phyloP scores from a whole-genome alignment of 2,888 invertebrate species.

The Ormyrus thymus region DNA sequence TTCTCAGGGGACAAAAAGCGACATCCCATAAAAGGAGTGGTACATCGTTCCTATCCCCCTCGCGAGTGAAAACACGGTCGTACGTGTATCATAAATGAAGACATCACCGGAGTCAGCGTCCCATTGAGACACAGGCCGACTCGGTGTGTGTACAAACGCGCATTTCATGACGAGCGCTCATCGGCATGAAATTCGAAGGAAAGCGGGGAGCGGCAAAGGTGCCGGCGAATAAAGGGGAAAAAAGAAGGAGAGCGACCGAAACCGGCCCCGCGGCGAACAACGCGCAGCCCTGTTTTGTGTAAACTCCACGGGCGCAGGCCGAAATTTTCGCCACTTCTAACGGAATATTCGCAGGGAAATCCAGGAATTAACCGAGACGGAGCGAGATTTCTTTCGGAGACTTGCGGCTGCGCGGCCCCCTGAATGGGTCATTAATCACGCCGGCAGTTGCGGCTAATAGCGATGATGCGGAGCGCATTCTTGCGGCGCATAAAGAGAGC shows the following conservation, averaged over 20 bases:
- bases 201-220: conserved; percentile 19
- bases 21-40: background rate
- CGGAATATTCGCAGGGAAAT: background rate
- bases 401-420: conserved; percentile 43
- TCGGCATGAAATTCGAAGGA: conserved; percentile 38
- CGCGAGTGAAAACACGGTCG: conserved; percentile 46
- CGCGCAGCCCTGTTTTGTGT: conserved; percentile 71
- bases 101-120: background rate
- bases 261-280: conserved; percentile 59
- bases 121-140: no score
- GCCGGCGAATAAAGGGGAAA: conserved; percentile 38
- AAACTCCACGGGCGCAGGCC: conserved; percentile 70
- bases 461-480: conserved; percentile 50
- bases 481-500: conserved; percentile 38
- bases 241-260: background rate
- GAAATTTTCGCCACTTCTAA: conserved; percentile 3
- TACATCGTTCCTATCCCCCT: background rate
- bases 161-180: conserved; percentile 55
- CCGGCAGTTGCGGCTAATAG: conserved; percentile 57
- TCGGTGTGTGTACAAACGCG: conserved; percentile 3
- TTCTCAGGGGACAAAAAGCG: background rate
- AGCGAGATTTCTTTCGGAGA: background rate
- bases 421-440: conserved; percentile 70
- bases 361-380: conserved; percentile 16
- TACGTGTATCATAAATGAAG: conserved; percentile 30